Conservation (phyloP, 2,113 vertebrate species). For the Bambusicola thoracicus region DNA sequence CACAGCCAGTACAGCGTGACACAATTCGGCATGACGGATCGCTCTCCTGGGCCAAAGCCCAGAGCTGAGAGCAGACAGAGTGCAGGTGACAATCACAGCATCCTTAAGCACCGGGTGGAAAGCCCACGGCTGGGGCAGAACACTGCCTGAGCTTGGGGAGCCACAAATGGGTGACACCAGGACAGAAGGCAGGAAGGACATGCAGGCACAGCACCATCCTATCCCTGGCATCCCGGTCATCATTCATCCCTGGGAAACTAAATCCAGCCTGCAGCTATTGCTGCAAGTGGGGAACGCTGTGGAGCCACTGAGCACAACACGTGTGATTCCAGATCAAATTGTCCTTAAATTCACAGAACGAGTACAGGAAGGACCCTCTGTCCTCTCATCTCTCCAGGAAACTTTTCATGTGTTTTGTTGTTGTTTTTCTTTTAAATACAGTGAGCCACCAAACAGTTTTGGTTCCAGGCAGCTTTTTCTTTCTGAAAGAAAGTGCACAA, state of each 20-base stretch:
- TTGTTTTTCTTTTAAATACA: background rate
- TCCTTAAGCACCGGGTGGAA: background rate
- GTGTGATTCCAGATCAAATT: background rate
- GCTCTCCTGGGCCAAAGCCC: background rate
- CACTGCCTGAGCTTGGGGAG: fast-evolving
- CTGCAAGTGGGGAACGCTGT: background rate
- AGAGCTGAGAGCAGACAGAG: background rate
- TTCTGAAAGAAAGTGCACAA: background rate
- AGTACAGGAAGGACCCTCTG: background rate
- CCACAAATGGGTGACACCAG: background rate
- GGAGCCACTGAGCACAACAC: background rate
- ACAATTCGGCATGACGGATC: background rate
- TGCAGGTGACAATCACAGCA: background rate
- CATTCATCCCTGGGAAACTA: background rate
- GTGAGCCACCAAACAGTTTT: too few relatives aligned
- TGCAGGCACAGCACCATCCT: background rate
- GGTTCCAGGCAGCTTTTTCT: background rate
- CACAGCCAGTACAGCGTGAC: background rate
- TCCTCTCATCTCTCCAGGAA: background rate
- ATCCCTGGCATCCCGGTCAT: background rate
- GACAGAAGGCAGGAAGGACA: background rate
- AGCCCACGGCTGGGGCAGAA: background rate
- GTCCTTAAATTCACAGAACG: background rate
- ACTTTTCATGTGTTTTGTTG: background rate
- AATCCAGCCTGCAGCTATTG: background rate